phyloP scores from a whole-genome alignment of 1,140 invertebrate genomes.

The Drosophila quadrilineata region DNA sequence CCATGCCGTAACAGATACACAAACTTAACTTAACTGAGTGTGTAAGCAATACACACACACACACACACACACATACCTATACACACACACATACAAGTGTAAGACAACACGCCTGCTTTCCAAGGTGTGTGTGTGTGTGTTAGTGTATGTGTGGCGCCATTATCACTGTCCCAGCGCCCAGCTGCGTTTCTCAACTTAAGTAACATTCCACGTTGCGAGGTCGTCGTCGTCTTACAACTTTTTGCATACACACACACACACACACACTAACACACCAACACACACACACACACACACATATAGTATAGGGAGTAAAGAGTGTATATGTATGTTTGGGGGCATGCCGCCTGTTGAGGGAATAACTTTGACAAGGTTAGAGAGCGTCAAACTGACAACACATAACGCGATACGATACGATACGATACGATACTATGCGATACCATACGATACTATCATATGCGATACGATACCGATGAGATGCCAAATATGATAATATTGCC shows the following conservation, averaged over 20 bases:
- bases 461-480: no score
- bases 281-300: conserved; percentile 36
- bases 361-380: background rate
- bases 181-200: conserved; percentile 69
- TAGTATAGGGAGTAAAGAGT: conserved; percentile 30
- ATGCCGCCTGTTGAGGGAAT: no score
- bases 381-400: no score
- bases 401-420: no score
- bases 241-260: conserved; percentile 33
- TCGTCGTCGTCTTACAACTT: conserved; percentile 14
- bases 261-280: conserved; percentile 40
- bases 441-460: background rate
- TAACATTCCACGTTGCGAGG: conserved; percentile 71
- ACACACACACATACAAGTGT: conserved; percentile 50
- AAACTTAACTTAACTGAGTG: conserved; percentile 76
- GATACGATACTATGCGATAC: conserved; percentile 3
- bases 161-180: conserved; percentile 59
- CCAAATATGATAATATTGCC: no score
- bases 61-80: no score
- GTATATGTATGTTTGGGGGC: conserved; percentile 5
- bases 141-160: conserved; percentile 39
- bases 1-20: conserved; percentile 69
- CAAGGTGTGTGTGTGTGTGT: conserved; percentile 3
- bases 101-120: conserved; percentile 15
- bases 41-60: conserved; percentile 64